phyloP scores from a whole-genome alignment of 2,113 vertebrate genomes.

The Cochlearius cochlearius region DNA sequence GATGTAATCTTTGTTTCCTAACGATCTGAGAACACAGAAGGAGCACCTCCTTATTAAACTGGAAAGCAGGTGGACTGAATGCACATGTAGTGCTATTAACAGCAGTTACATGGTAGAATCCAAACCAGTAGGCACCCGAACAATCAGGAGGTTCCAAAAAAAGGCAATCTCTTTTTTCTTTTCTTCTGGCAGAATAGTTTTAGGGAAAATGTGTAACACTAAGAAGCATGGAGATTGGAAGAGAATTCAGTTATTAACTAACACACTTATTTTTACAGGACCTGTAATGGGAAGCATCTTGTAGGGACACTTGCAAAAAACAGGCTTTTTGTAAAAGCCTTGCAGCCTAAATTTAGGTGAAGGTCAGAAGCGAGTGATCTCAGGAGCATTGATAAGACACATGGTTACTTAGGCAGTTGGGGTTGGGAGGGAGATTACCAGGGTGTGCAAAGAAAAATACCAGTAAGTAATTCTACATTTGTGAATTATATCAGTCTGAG shows the following conservation, averaged over 20 bases:
- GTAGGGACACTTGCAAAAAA: not conserved
- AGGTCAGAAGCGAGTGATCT: not conserved
- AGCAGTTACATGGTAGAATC: not conserved
- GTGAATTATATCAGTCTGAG: not conserved
- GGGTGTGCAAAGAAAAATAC: not conserved
- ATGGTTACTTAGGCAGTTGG: not conserved
- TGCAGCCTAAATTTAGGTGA: not conserved
- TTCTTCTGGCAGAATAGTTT: not conserved
- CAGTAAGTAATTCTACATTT: not conserved
- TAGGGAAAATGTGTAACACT: not conserved
- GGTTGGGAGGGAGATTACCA: not conserved
- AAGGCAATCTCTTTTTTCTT: not conserved
- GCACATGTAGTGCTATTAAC: rapidly evolving
- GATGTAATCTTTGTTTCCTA: not conserved
- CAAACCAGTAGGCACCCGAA: not conserved
- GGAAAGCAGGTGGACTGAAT: not conserved
- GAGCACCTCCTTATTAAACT: not conserved
- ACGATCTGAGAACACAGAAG: not conserved
- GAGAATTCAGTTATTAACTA: not conserved
- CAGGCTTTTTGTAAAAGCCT: not conserved
- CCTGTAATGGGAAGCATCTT: not conserved
- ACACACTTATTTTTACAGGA: not conserved
- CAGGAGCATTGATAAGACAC: not conserved
- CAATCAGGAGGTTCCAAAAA: not conserved
- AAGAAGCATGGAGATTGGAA: not conserved